Conservation (phyloP, 2,113 vertebrate genomes). For the Scomber japonicus region DNA sequence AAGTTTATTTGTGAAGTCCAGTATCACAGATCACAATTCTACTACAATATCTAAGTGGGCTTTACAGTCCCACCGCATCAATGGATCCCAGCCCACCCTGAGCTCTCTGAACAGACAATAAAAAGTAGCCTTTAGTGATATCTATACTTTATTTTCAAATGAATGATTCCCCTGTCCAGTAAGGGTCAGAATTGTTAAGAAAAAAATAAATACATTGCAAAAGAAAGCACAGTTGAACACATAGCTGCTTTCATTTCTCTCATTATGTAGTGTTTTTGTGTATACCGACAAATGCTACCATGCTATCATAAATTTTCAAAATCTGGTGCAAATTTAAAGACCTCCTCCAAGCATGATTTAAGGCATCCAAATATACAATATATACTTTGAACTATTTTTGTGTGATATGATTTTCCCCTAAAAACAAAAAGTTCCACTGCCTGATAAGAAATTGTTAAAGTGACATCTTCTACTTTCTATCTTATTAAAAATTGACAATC, state of each 20-base stretch:
- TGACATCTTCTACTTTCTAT: no score
- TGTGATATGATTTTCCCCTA: no score
- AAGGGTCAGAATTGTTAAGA: neutral
- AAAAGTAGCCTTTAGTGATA: neutral
- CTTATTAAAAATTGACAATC: no score
- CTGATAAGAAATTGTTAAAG: no score
- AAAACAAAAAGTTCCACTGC: no score
- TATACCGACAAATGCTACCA: neutral
- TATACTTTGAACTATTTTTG: no score
- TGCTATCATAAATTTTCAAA: neutral
- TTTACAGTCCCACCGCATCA: neutral
- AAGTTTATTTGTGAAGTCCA: neutral
- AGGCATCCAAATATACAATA: no score
- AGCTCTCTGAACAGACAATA: neutral
- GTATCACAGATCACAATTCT: neutral
- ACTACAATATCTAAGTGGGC: no score
- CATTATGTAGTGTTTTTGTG: constrained; percentile 11
- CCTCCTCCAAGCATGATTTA: no score
- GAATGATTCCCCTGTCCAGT: neutral
- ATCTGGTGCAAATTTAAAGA: neutral
- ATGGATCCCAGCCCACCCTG: no score
- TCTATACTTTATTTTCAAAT: neutral
- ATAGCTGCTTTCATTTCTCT: neutral
- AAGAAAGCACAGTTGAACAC: neutral
- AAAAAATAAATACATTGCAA: neutral